Evolutionary conservation across 2,888 invertebrate genomes (phyloP), one percentile per base, ranked within the genome.

Genomic region (Augochlorella aurata): DNA sequence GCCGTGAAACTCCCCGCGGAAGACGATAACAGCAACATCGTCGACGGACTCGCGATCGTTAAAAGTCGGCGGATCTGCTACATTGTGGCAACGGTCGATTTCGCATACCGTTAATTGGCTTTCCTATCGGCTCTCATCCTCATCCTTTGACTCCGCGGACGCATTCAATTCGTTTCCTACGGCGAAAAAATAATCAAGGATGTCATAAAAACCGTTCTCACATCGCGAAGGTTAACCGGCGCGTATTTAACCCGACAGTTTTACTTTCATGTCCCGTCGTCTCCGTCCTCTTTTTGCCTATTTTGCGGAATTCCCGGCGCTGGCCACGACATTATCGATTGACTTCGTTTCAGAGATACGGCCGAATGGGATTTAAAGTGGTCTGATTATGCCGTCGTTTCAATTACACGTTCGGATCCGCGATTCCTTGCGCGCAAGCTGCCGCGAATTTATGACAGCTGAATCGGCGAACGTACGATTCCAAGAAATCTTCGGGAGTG

Each of bases 201-300:
- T 74, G 66, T 66, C 24, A 38, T 70, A 79, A 74, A 79, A 74
- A 74, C 49, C 50, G 44, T 24, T 54, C 49, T 16, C 66, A 61
- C 61, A 12, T 50, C 44, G 65, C 66, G 81, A 81, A 81, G 81
- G 81, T 16, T 81, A 81, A 81, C 81, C 79, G n/a, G 81, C 74
- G 58, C 38, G 65, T 18, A 66, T 79, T 81, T 58, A 78, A 50
- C 24, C 50, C 66, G 58, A 66, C 70, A 66, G 38, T 79, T 70
- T 79, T 74, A 67, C 70, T 74, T 66, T 49, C 70, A 14, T 38
- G 7, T 38, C 38, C 58, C 58, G 50, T 21, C 38, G 74, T 47
- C 58, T 68, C 63, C n/a, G 7, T 10, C 18, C 29, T 76, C 3
- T 21, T 49, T 70, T 71, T 10, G 21, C 24, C 16, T 66, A 50